Conservation (phyloP, 2,113 vertebrate species). For the Rynchops niger region DNA sequence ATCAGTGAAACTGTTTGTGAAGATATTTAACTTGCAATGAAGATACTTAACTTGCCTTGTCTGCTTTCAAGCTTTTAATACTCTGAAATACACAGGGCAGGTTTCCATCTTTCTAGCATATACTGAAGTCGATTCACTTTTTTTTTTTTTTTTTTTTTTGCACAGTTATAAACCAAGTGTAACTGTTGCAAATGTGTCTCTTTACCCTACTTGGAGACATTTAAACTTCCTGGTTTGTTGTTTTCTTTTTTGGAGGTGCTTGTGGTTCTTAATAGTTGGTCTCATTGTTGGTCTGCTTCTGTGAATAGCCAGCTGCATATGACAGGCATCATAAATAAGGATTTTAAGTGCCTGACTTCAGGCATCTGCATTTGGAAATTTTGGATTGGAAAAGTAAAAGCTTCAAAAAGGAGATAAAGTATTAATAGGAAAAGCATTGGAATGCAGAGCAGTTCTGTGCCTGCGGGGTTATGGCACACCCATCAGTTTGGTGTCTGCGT, state of each 20-base stretch:
- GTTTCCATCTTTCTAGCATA: not conserved
- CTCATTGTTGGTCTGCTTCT: not conserved
- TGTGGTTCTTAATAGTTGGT: not conserved
- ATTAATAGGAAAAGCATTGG: conserved; percentile 2
- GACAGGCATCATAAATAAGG: not conserved
- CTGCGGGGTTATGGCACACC: not conserved
- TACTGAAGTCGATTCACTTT: not conserved
- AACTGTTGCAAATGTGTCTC: not conserved
- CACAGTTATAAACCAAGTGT: not conserved
- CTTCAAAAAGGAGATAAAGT: conserved; percentile 1
- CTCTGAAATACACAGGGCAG: not conserved
- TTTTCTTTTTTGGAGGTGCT: not conserved
- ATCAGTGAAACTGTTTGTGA: not conserved
- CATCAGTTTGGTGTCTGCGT: not conserved
- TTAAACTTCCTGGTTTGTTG: not conserved
- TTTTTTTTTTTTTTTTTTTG: not conserved
- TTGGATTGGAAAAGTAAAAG: conserved; percentile 23
- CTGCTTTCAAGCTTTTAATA: not conserved
- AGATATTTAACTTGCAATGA: not conserved
- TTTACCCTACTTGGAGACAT: not conserved
- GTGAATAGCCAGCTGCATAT: not conserved
- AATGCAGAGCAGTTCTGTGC: not conserved
- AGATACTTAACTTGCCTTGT: not conserved
- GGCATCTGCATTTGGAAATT: not conserved
- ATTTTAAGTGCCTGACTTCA: not conserved